These are phyloP conservation scores for Entomobrya proxima DNA, from an alignment of 2,888 invertebrate species.

Conservation along the genomic window DNA sequence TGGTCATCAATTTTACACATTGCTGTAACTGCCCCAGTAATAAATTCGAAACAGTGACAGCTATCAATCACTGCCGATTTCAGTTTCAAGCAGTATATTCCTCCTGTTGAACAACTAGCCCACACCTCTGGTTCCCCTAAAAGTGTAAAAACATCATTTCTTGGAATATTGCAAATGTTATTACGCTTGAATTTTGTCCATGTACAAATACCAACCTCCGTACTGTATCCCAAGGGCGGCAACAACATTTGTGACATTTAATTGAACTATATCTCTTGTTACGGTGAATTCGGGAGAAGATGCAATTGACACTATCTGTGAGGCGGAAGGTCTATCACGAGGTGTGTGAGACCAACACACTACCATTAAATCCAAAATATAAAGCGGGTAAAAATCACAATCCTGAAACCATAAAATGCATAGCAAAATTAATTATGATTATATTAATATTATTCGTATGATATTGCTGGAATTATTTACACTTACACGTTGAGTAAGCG, in stretches of 20 bases:
- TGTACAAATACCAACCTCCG: conserved; percentile 76
- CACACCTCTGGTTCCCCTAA: conserved; percentile 75
- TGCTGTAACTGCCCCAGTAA: conserved; percentile 78
- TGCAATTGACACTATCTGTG: conserved; percentile 94
- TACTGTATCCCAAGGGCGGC: conserved; percentile 81
- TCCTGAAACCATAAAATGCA: conserved; percentile 57
- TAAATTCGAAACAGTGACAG: conserved; percentile 74
- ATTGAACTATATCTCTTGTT: conserved; percentile 86
- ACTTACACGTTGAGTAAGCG: conserved; percentile 88
- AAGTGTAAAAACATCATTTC: not conserved
- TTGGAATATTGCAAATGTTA: not conserved
- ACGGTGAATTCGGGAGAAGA: conserved; percentile 96
- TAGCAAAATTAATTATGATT: too few relatives aligned
- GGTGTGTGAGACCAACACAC: conserved; percentile 93
- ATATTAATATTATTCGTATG: too few relatives aligned
- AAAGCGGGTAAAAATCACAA: conserved; percentile 84
- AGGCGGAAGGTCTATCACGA: conserved; percentile 91
- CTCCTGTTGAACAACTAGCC: conserved; percentile 75
- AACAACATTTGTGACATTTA: conserved; percentile 83
- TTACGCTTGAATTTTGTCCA: not conserved
- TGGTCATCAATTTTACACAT: conserved; percentile 86
- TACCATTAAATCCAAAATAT: conserved; percentile 95
- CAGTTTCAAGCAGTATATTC: conserved; percentile 73
- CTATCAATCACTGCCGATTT: conserved; percentile 66
- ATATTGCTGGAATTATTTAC: too few relatives aligned